Evolutionary conservation across 1,140 invertebrate genomes (phyloP).

Genomic region (Bombus superbus): DNA sequence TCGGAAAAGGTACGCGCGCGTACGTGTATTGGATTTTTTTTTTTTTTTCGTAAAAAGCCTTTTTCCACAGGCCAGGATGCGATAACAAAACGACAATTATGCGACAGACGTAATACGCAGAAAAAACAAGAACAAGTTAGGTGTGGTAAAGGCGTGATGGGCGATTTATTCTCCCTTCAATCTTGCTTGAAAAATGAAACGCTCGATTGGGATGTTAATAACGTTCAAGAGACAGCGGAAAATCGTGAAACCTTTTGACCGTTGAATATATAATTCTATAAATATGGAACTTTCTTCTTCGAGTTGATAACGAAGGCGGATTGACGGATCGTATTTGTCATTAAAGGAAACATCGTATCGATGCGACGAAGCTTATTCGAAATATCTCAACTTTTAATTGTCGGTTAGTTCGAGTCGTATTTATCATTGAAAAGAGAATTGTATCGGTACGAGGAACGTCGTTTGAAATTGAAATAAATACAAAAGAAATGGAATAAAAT

Average conservation of each 20-base stretch:
- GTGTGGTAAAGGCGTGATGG: not conserved
- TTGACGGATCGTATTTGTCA: not conserved
- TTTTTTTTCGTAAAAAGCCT: conserved; percentile 31
- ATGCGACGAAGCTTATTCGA: not conserved
- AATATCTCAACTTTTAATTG: no score
- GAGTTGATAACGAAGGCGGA: not conserved
- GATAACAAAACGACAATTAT: conserved; percentile 49
- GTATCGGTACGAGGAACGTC: no score
- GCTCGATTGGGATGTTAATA: not conserved
- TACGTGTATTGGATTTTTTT: not conserved
- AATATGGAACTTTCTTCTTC: not conserved
- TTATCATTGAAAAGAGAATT: no score
- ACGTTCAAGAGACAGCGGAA: not conserved
- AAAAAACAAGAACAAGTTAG: conserved; percentile 35
- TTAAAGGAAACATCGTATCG: not conserved
- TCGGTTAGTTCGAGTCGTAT: no score
- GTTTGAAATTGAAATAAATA: no score
- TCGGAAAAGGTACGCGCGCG: no score
- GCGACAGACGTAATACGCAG: conserved; percentile 55
- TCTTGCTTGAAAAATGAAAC: conserved; percentile 23
- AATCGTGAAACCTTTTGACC: no score
- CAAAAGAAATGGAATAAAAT: no score
- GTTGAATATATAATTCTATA: not conserved
- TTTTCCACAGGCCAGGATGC: conserved; percentile 24
- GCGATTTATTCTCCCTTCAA: not conserved